A percentile compares a stretch with the other conserved stretches of the same genome.
phyloP scores from a whole-genome alignment of 2,888 invertebrate genomes.

The Parelbella ahira region DNA sequence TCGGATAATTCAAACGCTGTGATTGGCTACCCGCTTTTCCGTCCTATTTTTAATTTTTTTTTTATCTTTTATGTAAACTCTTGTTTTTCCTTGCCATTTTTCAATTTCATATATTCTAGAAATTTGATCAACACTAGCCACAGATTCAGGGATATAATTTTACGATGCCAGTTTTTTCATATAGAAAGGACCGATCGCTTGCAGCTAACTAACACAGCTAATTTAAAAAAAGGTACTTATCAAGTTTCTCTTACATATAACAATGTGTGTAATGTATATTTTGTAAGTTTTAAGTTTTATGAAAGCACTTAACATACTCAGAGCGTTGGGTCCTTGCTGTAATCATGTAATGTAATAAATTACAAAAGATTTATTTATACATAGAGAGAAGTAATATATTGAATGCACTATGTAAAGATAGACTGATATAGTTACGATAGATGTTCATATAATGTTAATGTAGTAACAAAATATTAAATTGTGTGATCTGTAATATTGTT shows the following conservation, averaged over 20 bases:
- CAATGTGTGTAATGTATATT: slow-evolving; percentile 19
- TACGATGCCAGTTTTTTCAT: too few relatives aligned
- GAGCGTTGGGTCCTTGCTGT: slow-evolving; percentile 30
- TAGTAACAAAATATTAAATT: slow-evolving; percentile 41
- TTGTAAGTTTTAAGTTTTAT: slow-evolving; percentile 20
- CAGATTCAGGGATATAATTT: slow-evolving; percentile 9
- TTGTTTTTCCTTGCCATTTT: neutral
- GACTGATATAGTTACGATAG: slow-evolving; percentile 46
- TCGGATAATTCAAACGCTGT: too few relatives aligned
- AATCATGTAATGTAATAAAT: slow-evolving; percentile 26
- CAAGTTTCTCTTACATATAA: neutral
- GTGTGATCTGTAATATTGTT: slow-evolving; percentile 36
- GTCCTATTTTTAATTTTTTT: slow-evolving; percentile 7
- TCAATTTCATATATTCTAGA: neutral
- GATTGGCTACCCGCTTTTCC: too few relatives aligned
- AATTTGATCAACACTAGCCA: slow-evolving; percentile 18
- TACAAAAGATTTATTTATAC: slow-evolving; percentile 45
- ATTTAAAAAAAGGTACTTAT: slow-evolving; percentile 18
- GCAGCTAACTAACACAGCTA: neutral
- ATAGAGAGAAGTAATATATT: slow-evolving; percentile 54
- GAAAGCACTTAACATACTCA: slow-evolving; percentile 9
- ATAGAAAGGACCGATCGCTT: slow-evolving; percentile 20
- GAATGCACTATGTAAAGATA: slow-evolving; percentile 49
- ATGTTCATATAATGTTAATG: slow-evolving; percentile 39
- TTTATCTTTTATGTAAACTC: slow-evolving; percentile 13